Evolutionary conservation across 2,888 invertebrate genomes (phyloP).

Genomic region (Cabera pusaria): DNA sequence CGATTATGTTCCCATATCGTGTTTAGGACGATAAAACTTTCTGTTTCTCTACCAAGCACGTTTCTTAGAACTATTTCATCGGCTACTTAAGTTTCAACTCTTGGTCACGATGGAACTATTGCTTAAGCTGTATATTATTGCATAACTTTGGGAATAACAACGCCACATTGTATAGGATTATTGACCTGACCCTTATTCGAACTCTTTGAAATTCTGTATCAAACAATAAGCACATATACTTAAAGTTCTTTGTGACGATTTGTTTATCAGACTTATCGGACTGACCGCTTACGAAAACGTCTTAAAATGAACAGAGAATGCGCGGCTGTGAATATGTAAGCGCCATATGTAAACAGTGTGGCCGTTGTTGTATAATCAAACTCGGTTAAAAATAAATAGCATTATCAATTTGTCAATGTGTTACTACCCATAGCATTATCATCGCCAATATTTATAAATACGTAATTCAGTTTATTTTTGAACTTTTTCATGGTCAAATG

Average conservation of each 20-base stretch:
- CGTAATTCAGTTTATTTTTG: too few species aligned
- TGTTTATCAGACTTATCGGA: neutral
- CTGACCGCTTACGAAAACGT: too few species aligned
- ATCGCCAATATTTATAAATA: too few species aligned
- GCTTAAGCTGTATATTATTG: conserved; percentile 38
- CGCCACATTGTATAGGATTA: conserved; percentile 57
- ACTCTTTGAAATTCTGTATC: conserved; percentile 35
- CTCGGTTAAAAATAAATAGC: too few species aligned
- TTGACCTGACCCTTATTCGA: conserved; percentile 67
- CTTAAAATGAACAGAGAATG: too few species aligned
- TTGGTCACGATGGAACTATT: conserved; percentile 30
- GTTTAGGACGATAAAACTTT: conserved; percentile 68
- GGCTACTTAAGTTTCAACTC: conserved; percentile 63
- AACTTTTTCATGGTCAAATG: too few species aligned
- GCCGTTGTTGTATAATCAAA: too few species aligned
- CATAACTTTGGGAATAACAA: conserved; percentile 63
- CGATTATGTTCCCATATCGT: conserved; percentile 68
- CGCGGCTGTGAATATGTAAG: too few species aligned
- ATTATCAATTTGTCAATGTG: too few species aligned
- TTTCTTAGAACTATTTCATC: conserved; percentile 66
- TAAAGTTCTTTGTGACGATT: neutral
- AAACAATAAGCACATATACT: neutral
- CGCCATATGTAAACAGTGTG: too few species aligned
- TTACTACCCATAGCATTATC: too few species aligned
- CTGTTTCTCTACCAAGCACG: conserved; percentile 78